These are phyloP conservation scores for Octopus sinensis DNA, from an alignment of 1,140 invertebrate genomes.

Conservation along the genomic window DNA sequence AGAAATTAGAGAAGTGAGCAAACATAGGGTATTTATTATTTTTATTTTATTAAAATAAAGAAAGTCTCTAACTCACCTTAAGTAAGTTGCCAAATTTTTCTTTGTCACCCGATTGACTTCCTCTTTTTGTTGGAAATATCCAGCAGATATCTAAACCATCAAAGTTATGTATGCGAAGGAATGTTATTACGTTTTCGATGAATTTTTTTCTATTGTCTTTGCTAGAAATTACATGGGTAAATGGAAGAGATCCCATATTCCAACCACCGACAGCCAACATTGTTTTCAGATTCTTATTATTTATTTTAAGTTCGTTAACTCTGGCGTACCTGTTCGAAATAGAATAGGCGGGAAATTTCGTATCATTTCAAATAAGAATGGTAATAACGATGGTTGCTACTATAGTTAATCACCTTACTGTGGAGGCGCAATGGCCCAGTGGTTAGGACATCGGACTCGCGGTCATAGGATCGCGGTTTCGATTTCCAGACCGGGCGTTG, in stretches of 20 bases:
- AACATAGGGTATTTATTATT: no score
- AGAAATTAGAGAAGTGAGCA: no score
- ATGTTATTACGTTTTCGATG: constrained; percentile 68
- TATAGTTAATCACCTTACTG: no score
- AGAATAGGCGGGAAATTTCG: no score
- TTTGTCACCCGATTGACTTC: constrained; percentile 85
- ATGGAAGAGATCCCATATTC: constrained; percentile 86
- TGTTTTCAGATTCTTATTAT: constrained; percentile 88
- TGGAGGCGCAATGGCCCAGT: no score
- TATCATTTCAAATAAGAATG: no score
- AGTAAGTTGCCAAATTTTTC: constrained; percentile 69
- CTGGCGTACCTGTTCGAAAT: constrained; percentile 77
- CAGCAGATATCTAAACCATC: constrained; percentile 95
- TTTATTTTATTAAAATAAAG: no score
- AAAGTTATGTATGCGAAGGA: constrained; percentile 86
- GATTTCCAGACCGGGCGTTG: no score
- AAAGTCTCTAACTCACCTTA: no score
- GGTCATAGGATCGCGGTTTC: no score
- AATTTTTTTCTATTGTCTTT: constrained; percentile 35
- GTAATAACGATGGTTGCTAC: no score
- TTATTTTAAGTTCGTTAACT: constrained; percentile 88
- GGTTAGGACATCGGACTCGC: no score
- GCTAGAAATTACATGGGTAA: constrained; percentile 42
- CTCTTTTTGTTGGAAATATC: constrained; percentile 89
- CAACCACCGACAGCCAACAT: constrained; percentile 91